phyloP scores from a whole-genome alignment of 2,888 invertebrate species.

The Autographa pulchrina region DNA sequence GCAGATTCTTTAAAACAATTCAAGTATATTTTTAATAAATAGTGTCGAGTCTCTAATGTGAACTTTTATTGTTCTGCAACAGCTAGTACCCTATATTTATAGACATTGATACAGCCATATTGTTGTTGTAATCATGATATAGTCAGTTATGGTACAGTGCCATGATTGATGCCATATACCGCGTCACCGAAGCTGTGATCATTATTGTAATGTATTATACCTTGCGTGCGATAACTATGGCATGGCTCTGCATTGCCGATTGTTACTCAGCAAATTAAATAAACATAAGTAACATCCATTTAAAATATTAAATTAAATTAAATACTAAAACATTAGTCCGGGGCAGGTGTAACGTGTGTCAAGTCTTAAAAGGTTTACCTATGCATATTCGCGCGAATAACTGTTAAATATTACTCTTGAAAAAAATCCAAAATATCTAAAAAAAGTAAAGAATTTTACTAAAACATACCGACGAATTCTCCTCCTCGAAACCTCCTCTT shows the following conservation, averaged over 20 bases:
- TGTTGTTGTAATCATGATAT: neutral
- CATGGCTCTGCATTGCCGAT: neutral
- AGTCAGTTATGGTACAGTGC: neutral
- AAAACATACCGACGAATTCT: too few species aligned
- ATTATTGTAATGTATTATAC: neutral
- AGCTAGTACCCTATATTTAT: neutral
- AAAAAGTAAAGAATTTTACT: too few species aligned
- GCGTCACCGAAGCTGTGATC: neutral
- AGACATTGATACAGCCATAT: neutral
- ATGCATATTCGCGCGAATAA: too few species aligned
- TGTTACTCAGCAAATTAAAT: neutral
- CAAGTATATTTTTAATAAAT: too few species aligned
- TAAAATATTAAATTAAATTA: too few species aligned
- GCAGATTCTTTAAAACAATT: neutral
- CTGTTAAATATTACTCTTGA: too few species aligned
- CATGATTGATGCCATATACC: neutral
- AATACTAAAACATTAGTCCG: too few species aligned
- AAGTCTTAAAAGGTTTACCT: too few species aligned
- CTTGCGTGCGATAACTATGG: conserved; percentile 2
- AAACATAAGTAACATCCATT: neutral
- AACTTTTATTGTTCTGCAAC: neutral
- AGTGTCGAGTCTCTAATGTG: too few species aligned
- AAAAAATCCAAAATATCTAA: too few species aligned
- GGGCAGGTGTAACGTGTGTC: too few species aligned
- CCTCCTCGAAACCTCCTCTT: too few species aligned